Conservation (phyloP, 2,113 vertebrate species). For the Arvicanthis niloticus region DNA sequence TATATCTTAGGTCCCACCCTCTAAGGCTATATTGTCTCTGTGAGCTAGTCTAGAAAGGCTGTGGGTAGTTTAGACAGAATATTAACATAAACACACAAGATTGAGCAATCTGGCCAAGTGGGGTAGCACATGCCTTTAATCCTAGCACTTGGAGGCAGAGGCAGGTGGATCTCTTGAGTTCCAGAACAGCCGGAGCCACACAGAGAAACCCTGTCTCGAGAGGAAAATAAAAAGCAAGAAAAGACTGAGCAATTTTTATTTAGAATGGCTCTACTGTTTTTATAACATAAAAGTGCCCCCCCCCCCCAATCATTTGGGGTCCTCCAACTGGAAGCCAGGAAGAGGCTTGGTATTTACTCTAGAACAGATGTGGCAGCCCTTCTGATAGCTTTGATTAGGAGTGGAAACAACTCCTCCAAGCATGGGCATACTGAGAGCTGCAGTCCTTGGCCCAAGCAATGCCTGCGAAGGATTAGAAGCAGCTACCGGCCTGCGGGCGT, state of each 20-base stretch:
- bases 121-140: not conserved
- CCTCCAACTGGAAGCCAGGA: not conserved
- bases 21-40: no score
- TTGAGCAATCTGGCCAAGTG: not conserved
- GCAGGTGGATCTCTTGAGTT: not conserved
- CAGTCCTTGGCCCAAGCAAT: no score
- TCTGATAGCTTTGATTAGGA: not conserved
- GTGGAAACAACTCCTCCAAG: not conserved
- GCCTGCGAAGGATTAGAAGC: accelerated
- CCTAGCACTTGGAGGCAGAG: not conserved
- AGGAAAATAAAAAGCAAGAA: not conserved
- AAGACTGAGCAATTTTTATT: not conserved
- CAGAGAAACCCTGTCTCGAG: not conserved
- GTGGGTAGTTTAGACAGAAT: no score
- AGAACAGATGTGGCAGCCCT: accelerated
- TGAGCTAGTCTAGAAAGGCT: no score
- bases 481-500: accelerated
- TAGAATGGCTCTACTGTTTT: not conserved
- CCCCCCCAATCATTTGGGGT: not conserved
- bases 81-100: slow-evolving; percentile 20
- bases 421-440: not conserved
- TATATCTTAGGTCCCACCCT: no score
- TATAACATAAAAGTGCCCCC: not conserved
- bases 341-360: not conserved
- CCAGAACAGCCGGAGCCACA: not conserved